Base-by-base conservation (phyloP, 2,113 vertebrate species). In the Aplodontia rufa region DNA sequence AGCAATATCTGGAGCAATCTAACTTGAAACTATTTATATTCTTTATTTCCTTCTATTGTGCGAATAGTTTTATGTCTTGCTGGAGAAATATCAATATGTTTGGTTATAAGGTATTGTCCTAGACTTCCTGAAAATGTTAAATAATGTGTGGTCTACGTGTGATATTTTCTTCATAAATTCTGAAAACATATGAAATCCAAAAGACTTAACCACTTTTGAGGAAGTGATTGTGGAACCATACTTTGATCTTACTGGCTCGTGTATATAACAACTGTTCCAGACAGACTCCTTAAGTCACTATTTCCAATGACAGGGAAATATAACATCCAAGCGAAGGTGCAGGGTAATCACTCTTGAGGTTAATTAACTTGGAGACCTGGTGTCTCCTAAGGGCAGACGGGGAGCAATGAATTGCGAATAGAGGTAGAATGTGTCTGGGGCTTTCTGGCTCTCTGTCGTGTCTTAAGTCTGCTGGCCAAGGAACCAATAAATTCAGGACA, bases 121-220 rank as follows among this genome's bases (percentile, higher is more conserved):
- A 79, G 42, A 40, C 37, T 49, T 87, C 8, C 32, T 69, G 30
- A 47, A 26, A 0, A 16, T 68, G 20, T 62, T 74, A 79, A 95
- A 26, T 74, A 81, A 64, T 62, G 58, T 68, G 42, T 47, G 28
- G 10, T 19, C 16, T 47, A 89, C 51, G 1, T 3, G n/a, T 37
- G 20, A 55, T 72, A 53, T 84, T 79, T 58, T 92, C 51, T 71
- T 75, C 45, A 90, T 60, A 76, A 93, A 95, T 80, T 53, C 71
- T 40, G 26, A 49, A 84, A 68, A 87, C 76, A 30, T 94, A 28
- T 82, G 42, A 83, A 78, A 85, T 91, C n/a, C 19, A 37, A 88
- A 94, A 75, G 4, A 51, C 42, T 88, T 51, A 95, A 58, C 53
- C 74, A 62, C 49, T 82, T 96, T 91, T 85, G 45, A 47, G 68